Conservation (phyloP, 2,888 invertebrate genomes). For the Amblyjoppa fuscipennis region DNA sequence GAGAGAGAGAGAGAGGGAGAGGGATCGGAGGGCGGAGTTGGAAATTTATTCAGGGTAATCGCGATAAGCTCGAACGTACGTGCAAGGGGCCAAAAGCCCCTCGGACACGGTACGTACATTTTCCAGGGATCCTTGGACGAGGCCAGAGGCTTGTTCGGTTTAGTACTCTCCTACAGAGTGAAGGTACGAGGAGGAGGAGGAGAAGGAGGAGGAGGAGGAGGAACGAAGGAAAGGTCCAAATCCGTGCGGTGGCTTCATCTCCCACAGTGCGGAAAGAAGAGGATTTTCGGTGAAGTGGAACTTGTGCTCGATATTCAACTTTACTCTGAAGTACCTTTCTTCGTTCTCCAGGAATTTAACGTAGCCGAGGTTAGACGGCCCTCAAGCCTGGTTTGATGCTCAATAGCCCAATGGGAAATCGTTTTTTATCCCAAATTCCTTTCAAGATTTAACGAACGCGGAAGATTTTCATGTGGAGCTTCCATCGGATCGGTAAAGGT, state of each 20-base stretch:
- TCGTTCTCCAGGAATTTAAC: background rate
- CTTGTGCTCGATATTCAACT: constrained; percentile 56
- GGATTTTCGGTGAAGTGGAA: constrained; percentile 57
- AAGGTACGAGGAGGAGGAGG: constrained; percentile 26
- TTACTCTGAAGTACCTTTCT: constrained; percentile 33
- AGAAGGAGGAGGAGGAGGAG: constrained; percentile 9
- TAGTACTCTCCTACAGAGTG: constrained; percentile 36
- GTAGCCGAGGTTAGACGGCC: background rate
- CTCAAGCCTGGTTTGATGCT: background rate
- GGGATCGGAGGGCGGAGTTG: constrained; percentile 32
- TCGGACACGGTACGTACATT: constrained; percentile 57
- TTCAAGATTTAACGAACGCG: background rate
- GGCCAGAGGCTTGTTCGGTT: constrained; percentile 52
- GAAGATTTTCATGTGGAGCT: background rate
- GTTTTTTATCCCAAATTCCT: constrained; percentile 1
- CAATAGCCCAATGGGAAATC: constrained; percentile 1
- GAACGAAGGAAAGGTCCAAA: constrained; percentile 44
- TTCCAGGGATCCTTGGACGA: constrained; percentile 51
- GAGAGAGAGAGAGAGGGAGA: constrained; percentile 24
- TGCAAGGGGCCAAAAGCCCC: constrained; percentile 52
- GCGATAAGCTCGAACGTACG: constrained; percentile 62
- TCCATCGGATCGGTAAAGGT: background rate
- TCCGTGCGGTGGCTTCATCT: constrained; percentile 62
- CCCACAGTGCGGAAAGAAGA: constrained; percentile 63
- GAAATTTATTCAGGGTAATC: constrained; percentile 65